These are phyloP conservation scores for Glyphotaelius pellucidus DNA, from an alignment of 2,888 invertebrate genomes.

Conservation along the genomic window DNA sequence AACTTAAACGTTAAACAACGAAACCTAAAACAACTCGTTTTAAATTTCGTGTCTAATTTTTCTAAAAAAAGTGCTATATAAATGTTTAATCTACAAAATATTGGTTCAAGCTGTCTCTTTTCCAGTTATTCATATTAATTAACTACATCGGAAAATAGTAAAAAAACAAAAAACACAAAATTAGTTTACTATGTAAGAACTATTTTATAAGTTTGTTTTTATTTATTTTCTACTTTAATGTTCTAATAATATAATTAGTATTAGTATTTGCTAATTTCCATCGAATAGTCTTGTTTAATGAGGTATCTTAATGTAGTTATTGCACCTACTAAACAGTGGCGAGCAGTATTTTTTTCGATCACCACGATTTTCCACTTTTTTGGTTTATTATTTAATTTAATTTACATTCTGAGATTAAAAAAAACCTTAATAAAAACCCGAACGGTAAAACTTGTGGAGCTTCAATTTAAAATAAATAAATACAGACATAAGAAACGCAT, in stretches of 20 bases:
- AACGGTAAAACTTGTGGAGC: not conserved
- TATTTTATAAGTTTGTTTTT: not conserved
- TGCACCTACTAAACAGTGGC: not conserved
- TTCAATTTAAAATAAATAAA: not conserved
- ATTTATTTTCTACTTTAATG: not conserved
- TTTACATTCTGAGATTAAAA: too few species aligned
- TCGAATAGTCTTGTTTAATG: not conserved
- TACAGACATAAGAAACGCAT: too few species aligned
- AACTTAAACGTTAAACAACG: conserved; percentile 18
- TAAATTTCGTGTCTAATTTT: not conserved
- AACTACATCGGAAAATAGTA: not conserved
- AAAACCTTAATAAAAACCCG: not conserved
- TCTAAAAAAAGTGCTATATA: not conserved
- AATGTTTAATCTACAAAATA: not conserved
- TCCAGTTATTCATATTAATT: too few species aligned
- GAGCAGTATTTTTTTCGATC: not conserved
- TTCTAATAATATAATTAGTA: not conserved
- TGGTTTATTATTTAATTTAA: too few species aligned
- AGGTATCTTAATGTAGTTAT: not conserved
- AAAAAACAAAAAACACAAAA: not conserved
- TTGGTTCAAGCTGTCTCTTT: not conserved
- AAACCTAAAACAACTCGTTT: not conserved
- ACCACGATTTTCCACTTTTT: not conserved
- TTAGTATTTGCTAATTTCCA: not conserved
- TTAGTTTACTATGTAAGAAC: not conserved